These are phyloP conservation scores for Pygoscelis antarcticus DNA, from an alignment of 2,113 vertebrate species.

Conservation along the genomic window DNA sequence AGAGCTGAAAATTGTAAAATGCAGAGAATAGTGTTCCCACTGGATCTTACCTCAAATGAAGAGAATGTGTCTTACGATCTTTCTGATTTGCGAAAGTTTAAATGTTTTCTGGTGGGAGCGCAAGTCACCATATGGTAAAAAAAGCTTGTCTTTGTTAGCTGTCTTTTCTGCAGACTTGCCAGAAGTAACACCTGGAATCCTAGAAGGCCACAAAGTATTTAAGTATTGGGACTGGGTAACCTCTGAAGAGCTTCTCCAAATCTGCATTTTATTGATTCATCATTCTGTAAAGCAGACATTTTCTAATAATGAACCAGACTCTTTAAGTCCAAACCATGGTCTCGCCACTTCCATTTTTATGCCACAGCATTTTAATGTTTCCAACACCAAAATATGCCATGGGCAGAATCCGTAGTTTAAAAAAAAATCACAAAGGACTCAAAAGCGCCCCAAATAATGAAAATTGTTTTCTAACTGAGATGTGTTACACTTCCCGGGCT, in stretches of 20 bases:
- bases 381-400: background rate
- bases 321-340: background rate
- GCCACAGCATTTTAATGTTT: background rate
- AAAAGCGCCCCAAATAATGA: background rate
- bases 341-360: background rate
- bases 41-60: background rate
- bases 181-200: background rate
- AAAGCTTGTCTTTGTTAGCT: background rate
- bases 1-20: background rate
- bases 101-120: conserved; percentile 1
- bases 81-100: conserved; percentile 29
- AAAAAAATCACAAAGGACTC: background rate
- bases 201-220: background rate
- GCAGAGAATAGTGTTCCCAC: background rate
- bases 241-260: background rate
- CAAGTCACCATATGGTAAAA: background rate
- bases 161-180: background rate
- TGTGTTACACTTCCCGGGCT: background rate
- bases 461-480: background rate
- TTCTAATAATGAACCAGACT: background rate
- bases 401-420: background rate
- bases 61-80: background rate
- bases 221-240: background rate
- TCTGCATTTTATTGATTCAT: background rate
- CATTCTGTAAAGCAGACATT: background rate